A percentile compares a stretch with the other conserved stretches of the same genome.
phyloP scores from a whole-genome alignment of 2,888 invertebrate genomes.

The Drosophila longiperda region DNA sequence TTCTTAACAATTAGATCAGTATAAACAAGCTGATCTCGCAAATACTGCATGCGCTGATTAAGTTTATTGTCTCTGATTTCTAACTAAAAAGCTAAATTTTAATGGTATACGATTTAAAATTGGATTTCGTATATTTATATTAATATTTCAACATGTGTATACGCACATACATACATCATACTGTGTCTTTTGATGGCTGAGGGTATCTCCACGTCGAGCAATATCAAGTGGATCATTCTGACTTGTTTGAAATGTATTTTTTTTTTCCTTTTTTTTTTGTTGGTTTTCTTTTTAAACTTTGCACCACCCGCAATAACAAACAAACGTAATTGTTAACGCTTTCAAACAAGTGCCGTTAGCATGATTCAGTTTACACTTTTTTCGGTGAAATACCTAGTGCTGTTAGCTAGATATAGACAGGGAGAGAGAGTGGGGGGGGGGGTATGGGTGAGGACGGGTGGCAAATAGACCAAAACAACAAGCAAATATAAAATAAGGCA shows the following conservation, averaged over 20 bases:
- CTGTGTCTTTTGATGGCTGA: background rate
- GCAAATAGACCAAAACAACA: constrained; percentile 4
- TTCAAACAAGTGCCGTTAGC: constrained; percentile 58
- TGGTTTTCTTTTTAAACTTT: constrained; percentile 57
- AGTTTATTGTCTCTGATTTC: background rate
- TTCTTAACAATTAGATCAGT: background rate
- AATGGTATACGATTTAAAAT: background rate
- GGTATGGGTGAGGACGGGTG: background rate
- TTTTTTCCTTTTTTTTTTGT: constrained; percentile 8
- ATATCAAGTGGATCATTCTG: background rate
- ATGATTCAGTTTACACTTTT: constrained; percentile 64
- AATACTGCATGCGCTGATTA: background rate
- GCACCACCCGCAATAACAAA: constrained; percentile 52
- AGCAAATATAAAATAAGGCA: constrained; percentile 30
- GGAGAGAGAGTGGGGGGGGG: background rate
- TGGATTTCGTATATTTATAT: background rate
- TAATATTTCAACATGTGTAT: background rate
- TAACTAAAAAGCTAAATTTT: background rate
- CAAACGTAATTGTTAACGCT: constrained; percentile 45
- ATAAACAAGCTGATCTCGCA: background rate
- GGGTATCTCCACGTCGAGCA: background rate
- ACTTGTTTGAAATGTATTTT: background rate
- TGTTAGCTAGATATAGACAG: background rate
- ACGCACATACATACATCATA: background rate
- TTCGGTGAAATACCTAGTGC: constrained; percentile 54